A percentile compares a stretch with the other conserved stretches of the same genome.
Conservation (phyloP, 1,140 invertebrate species). For the Philotrypesis tridentata region DNA sequence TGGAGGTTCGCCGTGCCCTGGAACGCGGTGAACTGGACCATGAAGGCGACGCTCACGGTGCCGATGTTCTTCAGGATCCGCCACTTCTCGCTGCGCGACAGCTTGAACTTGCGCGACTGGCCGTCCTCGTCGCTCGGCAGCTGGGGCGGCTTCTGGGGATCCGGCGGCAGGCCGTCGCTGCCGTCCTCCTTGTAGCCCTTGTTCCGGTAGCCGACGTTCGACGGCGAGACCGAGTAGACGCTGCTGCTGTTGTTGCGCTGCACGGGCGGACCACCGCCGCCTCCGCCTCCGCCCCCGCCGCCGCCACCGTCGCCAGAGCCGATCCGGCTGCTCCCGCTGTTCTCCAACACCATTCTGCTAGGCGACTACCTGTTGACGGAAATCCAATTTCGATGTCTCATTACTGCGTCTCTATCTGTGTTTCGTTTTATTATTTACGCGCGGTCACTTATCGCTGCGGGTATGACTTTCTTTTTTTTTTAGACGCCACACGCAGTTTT, state of each 20-base stretch:
- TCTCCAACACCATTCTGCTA: constrained; percentile 68
- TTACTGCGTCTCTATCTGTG: too few relatives aligned
- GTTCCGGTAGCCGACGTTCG: constrained; percentile 79
- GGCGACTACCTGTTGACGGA: constrained; percentile 69
- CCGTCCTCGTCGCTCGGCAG: constrained; percentile 78
- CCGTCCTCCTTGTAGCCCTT: constrained; percentile 79
- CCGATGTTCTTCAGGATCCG: constrained; percentile 91
- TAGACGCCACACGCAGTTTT: too few relatives aligned
- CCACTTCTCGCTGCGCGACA: constrained; percentile 87
- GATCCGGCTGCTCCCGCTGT: constrained; percentile 58
- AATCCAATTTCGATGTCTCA: too few relatives aligned
- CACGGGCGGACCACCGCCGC: constrained; percentile 51
- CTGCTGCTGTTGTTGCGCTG: constrained; percentile 46
- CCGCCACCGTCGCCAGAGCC: constrained; percentile 56
- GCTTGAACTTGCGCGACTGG: constrained; percentile 83
- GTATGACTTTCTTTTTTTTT: too few relatives aligned
- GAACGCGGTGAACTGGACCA: constrained; percentile 95
- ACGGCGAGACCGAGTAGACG: constrained; percentile 74
- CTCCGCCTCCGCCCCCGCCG: constrained; percentile 63
- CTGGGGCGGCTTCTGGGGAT: constrained; percentile 76
- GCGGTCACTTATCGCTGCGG: too few relatives aligned
- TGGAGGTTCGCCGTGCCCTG: constrained; percentile 92
- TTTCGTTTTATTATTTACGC: too few relatives aligned
- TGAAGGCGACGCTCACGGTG: constrained; percentile 89
- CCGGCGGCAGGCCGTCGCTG: constrained; percentile 73